Base-by-base conservation (phyloP, 2,797 vertebrate species). In the Sparidentex hasta region DNA sequence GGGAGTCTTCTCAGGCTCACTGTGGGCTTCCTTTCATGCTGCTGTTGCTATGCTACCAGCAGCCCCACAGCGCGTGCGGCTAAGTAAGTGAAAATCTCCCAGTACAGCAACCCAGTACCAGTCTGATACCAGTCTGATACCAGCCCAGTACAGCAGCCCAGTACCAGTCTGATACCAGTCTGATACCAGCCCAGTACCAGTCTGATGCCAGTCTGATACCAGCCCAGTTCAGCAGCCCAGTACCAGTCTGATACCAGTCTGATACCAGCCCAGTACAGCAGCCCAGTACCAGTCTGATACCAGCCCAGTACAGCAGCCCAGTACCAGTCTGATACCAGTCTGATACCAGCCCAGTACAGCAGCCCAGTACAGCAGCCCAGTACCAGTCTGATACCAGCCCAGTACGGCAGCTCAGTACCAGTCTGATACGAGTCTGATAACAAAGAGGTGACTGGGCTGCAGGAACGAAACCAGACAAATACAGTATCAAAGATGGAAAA, bases 1-100 rank as follows among this genome's bases (percentile, higher is more conserved):
- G 33, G 4, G 63, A 57, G 38, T 63, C 54, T 54, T 76, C 86
- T 41, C 69, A 38, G 38, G 47, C 81, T 20, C 79, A 65, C 76
- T 50, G 76, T 67, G 74, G 74, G 74, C 66, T 84, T 90, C 75
- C 76, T 67, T 62, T 78, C 72, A 90, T 66, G 47, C 75, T 43
- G 83, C 71, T 88, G 91, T 93, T 94, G 92, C 92, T 90, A 90
- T 50, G 91, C 73, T 87, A 91, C 92, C 71, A 58, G 33, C 66
- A 88, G 87, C 76, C 65, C 44, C 66, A 50, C 82, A 58, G 78
- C 78, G 68, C 76, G 78, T 76, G 79, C 82, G 57, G 76, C 65
- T 65, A 74, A 73, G 68, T 68, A 59, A 20, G 44, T 50, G 29
- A 21, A 76, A 80, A 59, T 3, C 51, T 58, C 73, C 59, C 62